phyloP scores from a whole-genome alignment of 2,797 vertebrate genomes.

The Toxotes lorentzi region DNA sequence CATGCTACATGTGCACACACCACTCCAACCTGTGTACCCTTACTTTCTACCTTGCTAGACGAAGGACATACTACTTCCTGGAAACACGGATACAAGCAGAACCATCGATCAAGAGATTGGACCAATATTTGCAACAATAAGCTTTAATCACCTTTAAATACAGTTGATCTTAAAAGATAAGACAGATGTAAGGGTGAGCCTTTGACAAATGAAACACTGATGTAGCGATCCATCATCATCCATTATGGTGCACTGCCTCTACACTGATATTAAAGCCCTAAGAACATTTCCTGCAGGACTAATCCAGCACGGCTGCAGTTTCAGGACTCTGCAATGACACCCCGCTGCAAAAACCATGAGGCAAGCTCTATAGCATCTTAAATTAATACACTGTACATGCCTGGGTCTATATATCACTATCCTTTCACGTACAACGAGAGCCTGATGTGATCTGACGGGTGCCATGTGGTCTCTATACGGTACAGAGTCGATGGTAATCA shows the following conservation, averaged over 20 bases:
- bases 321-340: not conserved
- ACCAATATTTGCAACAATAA: not conserved
- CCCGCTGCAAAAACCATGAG: not conserved
- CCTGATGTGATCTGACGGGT: constrained; percentile 40
- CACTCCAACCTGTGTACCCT: too few relatives aligned
- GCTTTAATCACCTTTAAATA: not conserved
- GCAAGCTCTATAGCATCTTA: constrained; percentile 10
- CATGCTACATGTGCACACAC: too few relatives aligned
- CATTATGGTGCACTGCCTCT: not conserved
- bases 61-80: too few relatives aligned
- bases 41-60: too few relatives aligned
- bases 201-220: not conserved
- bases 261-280: not conserved
- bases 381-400: not conserved
- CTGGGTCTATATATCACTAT: constrained; percentile 1
- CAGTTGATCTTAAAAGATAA: not conserved
- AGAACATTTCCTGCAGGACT: not conserved
- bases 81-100: not conserved
- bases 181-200: not conserved
- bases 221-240: not conserved
- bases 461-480: constrained; percentile 35
- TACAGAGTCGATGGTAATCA: constrained; percentile 29
- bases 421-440: constrained; percentile 4
- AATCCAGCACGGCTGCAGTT: not conserved
- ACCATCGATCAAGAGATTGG: not conserved